phyloP scores from a whole-genome alignment of 2,888 invertebrate genomes.

The Linyphia triangularis region DNA sequence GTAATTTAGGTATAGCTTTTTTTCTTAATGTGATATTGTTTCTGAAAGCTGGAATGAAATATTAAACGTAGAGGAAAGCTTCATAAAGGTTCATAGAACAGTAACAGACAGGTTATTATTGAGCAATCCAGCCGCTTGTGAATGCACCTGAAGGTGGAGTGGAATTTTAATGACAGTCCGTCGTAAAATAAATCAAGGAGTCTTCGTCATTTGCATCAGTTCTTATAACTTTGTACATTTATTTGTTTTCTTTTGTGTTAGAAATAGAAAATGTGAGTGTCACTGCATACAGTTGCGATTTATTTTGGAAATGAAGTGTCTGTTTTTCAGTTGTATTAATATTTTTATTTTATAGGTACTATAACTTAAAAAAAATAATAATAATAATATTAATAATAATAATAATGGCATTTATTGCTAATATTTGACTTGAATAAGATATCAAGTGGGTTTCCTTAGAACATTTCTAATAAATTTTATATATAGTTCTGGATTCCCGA shows the following conservation, averaged over 20 bases:
- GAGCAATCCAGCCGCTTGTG: neutral
- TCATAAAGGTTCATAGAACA: neutral
- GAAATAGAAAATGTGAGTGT: too few relatives aligned
- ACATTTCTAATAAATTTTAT: too few relatives aligned
- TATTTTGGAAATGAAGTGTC: neutral
- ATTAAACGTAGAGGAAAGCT: neutral
- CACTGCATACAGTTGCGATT: too few relatives aligned
- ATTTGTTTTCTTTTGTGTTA: neutral
- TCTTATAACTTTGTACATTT: neutral
- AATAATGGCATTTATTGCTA: too few relatives aligned
- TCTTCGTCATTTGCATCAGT: neutral
- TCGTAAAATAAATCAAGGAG: neutral
- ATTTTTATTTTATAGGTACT: neutral
- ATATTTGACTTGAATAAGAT: too few relatives aligned
- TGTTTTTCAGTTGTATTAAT: neutral
- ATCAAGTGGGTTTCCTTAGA: too few relatives aligned
- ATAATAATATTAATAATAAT: too few relatives aligned
- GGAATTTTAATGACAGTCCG: neutral
- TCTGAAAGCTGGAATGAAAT: neutral
- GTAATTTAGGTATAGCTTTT: neutral
- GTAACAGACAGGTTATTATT: neutral
- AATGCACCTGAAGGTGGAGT: neutral
- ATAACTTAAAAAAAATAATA: neutral
- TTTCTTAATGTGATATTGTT: slow-evolving; percentile 15
- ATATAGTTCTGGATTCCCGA: too few relatives aligned